Evolutionary conservation across 2,113 vertebrate species (phyloP).

Genomic region (Clarias macrocephalus): DNA sequence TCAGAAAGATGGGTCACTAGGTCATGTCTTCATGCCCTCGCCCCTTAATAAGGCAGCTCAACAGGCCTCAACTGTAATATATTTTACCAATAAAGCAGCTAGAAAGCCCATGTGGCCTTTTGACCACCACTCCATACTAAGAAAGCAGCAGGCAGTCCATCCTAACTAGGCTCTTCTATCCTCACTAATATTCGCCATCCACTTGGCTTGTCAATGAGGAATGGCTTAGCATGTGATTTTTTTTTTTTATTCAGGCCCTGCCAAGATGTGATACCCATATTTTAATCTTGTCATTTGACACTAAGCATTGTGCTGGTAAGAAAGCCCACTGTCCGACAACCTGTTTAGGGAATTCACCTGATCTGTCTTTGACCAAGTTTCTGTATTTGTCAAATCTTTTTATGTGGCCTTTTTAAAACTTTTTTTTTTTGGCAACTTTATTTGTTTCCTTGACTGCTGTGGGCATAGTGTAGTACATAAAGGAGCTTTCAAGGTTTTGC

Average conservation of each 20-base stretch:
- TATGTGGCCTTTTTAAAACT: conserved; percentile 65
- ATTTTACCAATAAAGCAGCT: conserved; percentile 72
- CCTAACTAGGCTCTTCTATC: conserved; percentile 70
- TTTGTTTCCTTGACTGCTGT: conserved; percentile 41
- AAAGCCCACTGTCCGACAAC: conserved; percentile 84
- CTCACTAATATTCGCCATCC: conserved; percentile 83
- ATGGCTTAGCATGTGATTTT: conserved; percentile 87
- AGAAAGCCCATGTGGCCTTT: conserved; percentile 65
- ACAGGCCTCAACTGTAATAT: conserved; percentile 75
- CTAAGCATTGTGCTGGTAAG: conserved; percentile 86
- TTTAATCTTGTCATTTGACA: conserved; percentile 88
- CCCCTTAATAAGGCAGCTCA: conserved; percentile 74
- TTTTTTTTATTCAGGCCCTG: conserved; percentile 80
- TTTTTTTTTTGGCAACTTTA: conserved; percentile 67
- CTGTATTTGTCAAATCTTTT: conserved; percentile 68
- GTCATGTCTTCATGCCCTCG: conserved; percentile 67
- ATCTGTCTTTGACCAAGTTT: conserved; percentile 73
- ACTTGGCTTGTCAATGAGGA: conserved; percentile 69
- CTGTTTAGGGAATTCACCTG: conserved; percentile 69
- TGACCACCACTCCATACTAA: conserved; percentile 67
- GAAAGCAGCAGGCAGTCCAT: conserved; percentile 69
- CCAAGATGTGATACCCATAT: conserved; percentile 80
- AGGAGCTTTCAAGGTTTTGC: conserved; percentile 32
- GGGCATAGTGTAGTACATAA: conserved; percentile 42
- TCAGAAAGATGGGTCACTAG: conserved; percentile 60